Base-by-base conservation (phyloP, 2,797 vertebrate species). In the Coregonus ussuriensis region DNA sequence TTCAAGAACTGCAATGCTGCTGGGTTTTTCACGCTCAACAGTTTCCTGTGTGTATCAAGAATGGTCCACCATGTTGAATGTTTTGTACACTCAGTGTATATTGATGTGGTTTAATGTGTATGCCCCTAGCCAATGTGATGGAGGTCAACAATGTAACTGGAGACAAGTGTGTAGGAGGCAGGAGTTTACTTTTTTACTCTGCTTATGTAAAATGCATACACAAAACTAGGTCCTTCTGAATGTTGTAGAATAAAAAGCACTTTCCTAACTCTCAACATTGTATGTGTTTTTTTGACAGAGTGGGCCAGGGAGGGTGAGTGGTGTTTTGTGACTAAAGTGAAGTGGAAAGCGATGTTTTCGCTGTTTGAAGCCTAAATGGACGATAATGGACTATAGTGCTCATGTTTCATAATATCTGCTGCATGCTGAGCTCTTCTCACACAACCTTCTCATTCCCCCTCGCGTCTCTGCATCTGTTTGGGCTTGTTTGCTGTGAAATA, bases 301-400 rank as follows among this genome's bases (percentile, higher is more conserved):
- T 41, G 54, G 56, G 62, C 67, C 69, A 21, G 56, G 56, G 6
- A 16, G 21, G 63, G 25, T 16, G 15, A 72, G 75, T 65, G 53
- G 72, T 29, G 54, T 80, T 75, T 72, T 83, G 77, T 85, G 80
- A 3, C 33, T 80, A 82, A 88, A 71, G 25, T 33, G 37, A 89
- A 85, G 81, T 83, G 79, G 84, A 82, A 84, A 86, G 79, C 78
- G 77, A 73, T 77, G 72, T 87, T 83, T 85, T 81, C 69, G 31
- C 80, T 79, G 81, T 80, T 81, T 84, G 84, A 86, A 84, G 74
- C 78, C 82, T 83, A 84, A 88, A 86, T 90, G 85, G 83, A 81
- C 75, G 69, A 16, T 84, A 83, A 83, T 86, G 85, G 83, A 83
- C 80, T 76, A 53, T 75, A 71, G 82, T 80, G 78, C 71, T 79